Conservation (phyloP, 2,888 invertebrate genomes). For the Netelia inedita region DNA sequence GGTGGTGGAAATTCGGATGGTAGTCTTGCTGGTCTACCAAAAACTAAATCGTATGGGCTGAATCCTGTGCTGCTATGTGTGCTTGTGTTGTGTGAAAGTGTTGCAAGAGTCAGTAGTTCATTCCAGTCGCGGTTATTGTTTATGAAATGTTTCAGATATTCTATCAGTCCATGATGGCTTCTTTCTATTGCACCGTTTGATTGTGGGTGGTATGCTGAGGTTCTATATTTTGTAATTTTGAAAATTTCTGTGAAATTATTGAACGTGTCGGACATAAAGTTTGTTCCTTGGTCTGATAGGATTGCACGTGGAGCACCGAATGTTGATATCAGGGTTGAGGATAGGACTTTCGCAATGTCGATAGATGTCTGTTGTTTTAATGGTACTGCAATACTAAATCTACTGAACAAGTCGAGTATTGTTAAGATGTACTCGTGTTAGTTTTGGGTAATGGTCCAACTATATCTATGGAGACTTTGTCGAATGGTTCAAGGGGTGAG, state of each 20-base stretch:
- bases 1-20: slow-evolving; percentile 28
- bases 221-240: slow-evolving; percentile 13
- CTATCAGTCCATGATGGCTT: slow-evolving; percentile 47
- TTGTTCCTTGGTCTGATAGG: slow-evolving; percentile 61
- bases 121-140: slow-evolving; percentile 49
- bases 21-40: slow-evolving; percentile 41
- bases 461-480: slow-evolving; percentile 58
- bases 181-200: slow-evolving; percentile 53
- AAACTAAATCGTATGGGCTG: slow-evolving; percentile 55
- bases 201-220: slow-evolving; percentile 53
- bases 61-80: slow-evolving; percentile 48
- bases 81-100: slow-evolving; percentile 57
- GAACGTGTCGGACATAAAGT: slow-evolving; percentile 58
- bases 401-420: slow-evolving; percentile 36
- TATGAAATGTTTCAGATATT: slow-evolving; percentile 62
- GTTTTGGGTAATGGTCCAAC: slow-evolving; percentile 62
- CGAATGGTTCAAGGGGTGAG: slow-evolving; percentile 31
- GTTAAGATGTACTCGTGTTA: slow-evolving; percentile 54
- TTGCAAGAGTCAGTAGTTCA: slow-evolving; percentile 45
- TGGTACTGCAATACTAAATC: slow-evolving; percentile 32
- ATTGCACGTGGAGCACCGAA: slow-evolving; percentile 58
- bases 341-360: slow-evolving; percentile 53
- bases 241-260: slow-evolving; percentile 29
- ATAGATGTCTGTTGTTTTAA: not conserved
- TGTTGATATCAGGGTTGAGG: slow-evolving; percentile 28